Base-by-base conservation (phyloP, 2,113 vertebrate genomes). In the Nannobrachium achirus region DNA sequence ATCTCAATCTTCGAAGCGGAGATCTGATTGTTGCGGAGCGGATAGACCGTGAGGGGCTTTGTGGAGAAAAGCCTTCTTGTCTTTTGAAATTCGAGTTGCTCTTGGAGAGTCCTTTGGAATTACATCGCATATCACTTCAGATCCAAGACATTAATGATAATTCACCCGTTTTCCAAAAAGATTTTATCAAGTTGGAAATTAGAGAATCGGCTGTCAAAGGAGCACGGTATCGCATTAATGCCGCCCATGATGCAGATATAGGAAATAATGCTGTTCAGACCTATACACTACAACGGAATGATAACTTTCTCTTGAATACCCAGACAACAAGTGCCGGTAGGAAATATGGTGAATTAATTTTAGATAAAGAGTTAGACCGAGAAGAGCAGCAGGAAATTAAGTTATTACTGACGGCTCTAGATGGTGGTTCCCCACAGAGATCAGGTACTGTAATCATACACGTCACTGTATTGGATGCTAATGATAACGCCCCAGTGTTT, bases 71-170 rank as follows among this genome's bases (percentile, higher is more conserved):
- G 46, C 15, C 69, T 3, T 50, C 55, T 0, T 93, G 92, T 19
- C 38, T 67, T 5, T 53, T 93, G 58, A 79, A 88, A 11, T 82
- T 92, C 64, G 92, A 93, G 61, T 81, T 65, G 39, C 78, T 93
- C 7, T 25, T 58, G 11, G 71, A 59, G 61, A 67, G 15, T 7
- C 75, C 58, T 7, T 42, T 82, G 20, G 71, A 79, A 51, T 67
- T 68, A 75, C 50, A 83, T 78, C 61, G 42, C 85, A 63, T 84
- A 13, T 14, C 53, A 19, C 66, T 92, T 10, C 80, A 84, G 50
- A 80, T 93, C 38, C 73, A 86, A 45, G 92, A 93, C 67, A 69
- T 93, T 51, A 93, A 93, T 71, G 92, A 93, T 63, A 89, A 92
- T 65, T 3, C 69, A 6, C 90, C 91, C 8, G 55, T 16, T 11